Conservation (phyloP, 2,888 invertebrate species). For the Catocala nupta region DNA sequence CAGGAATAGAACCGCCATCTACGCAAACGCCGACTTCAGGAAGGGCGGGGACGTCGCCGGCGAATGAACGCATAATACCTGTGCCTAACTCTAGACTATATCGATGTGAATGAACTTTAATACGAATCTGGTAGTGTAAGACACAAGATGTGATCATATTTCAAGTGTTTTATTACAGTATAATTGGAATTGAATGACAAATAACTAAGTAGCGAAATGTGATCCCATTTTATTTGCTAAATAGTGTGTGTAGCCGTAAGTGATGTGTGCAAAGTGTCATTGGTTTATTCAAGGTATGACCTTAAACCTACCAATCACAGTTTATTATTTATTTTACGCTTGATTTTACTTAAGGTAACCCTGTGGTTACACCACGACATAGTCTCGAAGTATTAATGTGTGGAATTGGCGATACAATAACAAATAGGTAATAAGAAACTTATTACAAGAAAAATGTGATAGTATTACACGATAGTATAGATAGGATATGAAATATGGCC, state of each 20-base stretch:
- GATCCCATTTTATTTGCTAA: constrained; percentile 12
- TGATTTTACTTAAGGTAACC: constrained; percentile 16
- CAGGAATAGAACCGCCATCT: constrained; percentile 88
- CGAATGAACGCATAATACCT: constrained; percentile 67
- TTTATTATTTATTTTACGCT: constrained; percentile 21
- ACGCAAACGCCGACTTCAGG: constrained; percentile 93
- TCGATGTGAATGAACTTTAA: constrained; percentile 29
- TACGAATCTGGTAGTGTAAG: constrained; percentile 30
- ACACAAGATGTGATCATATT: constrained; percentile 14
- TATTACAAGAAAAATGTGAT: constrained; percentile 53
- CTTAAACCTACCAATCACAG: constrained; percentile 22
- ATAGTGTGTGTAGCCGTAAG: constrained; percentile 1
- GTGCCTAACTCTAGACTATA: constrained; percentile 31
- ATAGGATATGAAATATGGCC: constrained; percentile 39
- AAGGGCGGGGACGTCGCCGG: constrained; percentile 94
- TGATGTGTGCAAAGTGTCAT: constrained; percentile 4
- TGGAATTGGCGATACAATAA: constrained; percentile 45
- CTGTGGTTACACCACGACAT: constrained; percentile 11
- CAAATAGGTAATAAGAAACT: constrained; percentile 40
- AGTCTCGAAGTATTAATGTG: constrained; percentile 35
- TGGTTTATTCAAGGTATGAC: constrained; percentile 15
- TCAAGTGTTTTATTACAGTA: constrained; percentile 12
- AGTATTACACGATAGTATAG: constrained; percentile 46
- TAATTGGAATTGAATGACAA: constrained; percentile 16
- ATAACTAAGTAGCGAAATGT: constrained; percentile 8